These are phyloP conservation scores for Epinephelus moara DNA, from an alignment of 2,113 vertebrate genomes.

Conservation along the genomic window DNA sequence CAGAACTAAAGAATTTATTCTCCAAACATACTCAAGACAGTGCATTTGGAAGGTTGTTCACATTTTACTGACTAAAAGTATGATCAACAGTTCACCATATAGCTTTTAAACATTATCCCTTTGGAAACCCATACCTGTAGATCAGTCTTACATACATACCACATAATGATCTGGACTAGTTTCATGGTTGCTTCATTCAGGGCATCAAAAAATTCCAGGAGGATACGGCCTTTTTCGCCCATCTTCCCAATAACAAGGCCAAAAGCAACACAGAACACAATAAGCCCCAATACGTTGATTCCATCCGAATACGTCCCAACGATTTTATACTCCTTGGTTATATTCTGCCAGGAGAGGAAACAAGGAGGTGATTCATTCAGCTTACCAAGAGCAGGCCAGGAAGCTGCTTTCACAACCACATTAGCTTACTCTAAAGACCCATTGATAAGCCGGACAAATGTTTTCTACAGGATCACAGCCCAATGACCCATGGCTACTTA, in stretches of 20 bases:
- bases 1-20: no score
- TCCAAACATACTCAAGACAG: neutral
- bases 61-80: neutral
- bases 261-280: constrained; percentile 96
- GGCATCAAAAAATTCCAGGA: constrained; percentile 97
- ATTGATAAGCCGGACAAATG: constrained; percentile 43
- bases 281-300: constrained; percentile 95
- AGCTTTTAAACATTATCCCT: neutral
- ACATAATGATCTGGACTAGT: constrained; percentile 98
- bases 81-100: neutral
- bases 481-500: constrained; percentile 29
- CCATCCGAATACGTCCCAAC: constrained; percentile 91
- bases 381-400: neutral
- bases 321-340: constrained; percentile 91
- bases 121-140: neutral
- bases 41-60: neutral
- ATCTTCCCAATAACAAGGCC: constrained; percentile 97
- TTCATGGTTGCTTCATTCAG: constrained; percentile 97
- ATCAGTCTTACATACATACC: constrained; percentile 83
- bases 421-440: constrained; percentile 43
- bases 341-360: constrained; percentile 85
- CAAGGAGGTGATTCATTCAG: constrained; percentile 34
- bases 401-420: constrained; percentile 44
- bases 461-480: constrained; percentile 10
- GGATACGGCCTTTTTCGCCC: constrained; percentile 94